These are phyloP conservation scores for Odocoileus virginianus DNA, from an alignment of 2,113 vertebrate genomes.

Conservation along the genomic window DNA sequence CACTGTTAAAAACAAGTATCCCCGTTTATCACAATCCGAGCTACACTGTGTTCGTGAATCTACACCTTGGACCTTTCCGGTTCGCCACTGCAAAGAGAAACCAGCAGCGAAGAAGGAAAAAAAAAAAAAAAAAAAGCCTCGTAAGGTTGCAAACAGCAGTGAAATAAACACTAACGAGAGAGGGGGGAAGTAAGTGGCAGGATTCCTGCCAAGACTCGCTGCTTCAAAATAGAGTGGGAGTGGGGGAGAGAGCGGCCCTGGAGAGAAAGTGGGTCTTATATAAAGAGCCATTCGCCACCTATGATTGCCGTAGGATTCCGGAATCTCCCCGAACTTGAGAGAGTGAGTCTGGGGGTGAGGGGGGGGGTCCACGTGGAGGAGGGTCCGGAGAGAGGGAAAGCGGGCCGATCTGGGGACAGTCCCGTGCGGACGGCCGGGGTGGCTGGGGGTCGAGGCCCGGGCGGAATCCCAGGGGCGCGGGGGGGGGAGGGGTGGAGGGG, in stretches of 20 bases:
- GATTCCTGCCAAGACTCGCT: not conserved
- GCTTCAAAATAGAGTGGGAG: conserved; percentile 26
- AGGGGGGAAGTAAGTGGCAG: not conserved
- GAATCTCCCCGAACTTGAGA: not conserved
- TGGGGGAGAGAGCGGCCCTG: conserved; percentile 24
- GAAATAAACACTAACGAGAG: not conserved
- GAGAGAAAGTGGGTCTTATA: conserved; percentile 51
- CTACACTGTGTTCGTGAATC: not conserved
- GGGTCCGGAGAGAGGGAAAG: not conserved
- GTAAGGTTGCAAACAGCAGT: not conserved
- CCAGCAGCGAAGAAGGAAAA: not conserved
- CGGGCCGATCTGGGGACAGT: not conserved
- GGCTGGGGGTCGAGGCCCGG: not conserved
- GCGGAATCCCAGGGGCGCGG: not conserved
- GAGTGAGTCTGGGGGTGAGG: not conserved
- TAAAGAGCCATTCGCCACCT: conserved; percentile 56
- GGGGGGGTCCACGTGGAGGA: conserved; percentile 2
- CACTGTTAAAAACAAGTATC: not conserved
- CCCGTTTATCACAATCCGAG: not conserved
- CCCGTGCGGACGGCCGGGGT: not conserved
- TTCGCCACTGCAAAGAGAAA: not conserved
- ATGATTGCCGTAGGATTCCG: not conserved
- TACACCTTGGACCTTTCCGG: conserved; percentile 21
- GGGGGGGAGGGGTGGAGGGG: not conserved
- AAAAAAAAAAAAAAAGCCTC: not conserved